Evolutionary conservation across 2,888 invertebrate species (phyloP).

Genomic region (Drosophila anomalata): DNA sequence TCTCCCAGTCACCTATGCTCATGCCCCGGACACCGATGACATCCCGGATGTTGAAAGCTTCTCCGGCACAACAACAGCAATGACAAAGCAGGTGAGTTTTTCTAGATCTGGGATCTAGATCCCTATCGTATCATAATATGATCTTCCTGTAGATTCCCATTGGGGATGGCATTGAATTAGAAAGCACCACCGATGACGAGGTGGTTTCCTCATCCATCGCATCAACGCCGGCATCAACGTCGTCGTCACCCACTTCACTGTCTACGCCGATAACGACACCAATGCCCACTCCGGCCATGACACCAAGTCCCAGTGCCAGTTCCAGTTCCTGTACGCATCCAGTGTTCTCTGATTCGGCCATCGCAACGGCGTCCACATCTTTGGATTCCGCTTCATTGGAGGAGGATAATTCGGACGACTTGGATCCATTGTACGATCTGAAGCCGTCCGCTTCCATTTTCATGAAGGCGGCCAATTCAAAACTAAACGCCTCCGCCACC

Average conservation of each 20-base stretch:
- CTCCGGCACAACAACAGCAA: background rate
- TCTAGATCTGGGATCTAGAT: too few relatives aligned
- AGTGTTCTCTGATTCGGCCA: background rate
- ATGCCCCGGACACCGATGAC: slow-evolving; percentile 27
- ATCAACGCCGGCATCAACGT: background rate
- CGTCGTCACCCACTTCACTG: background rate
- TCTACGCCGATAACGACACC: background rate
- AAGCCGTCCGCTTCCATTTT: slow-evolving; percentile 10
- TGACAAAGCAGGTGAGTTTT: background rate
- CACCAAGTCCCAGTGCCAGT: background rate
- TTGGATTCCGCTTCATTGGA: background rate
- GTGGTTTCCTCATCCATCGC: background rate
- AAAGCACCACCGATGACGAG: background rate
- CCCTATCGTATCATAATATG: background rate
- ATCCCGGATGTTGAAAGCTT: background rate
- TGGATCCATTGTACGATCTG: background rate
- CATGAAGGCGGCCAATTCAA: slow-evolving; percentile 25
- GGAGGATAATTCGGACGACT: background rate
- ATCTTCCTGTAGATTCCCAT: background rate
- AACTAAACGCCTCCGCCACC: slow-evolving; percentile 17
- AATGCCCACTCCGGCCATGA: background rate
- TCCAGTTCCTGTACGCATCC: background rate
- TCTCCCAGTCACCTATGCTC: slow-evolving; percentile 17
- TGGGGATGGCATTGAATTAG: background rate
- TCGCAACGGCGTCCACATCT: background rate